These are phyloP conservation scores for Columba livia DNA, from an alignment of 2,113 vertebrate species.

Conservation along the genomic window DNA sequence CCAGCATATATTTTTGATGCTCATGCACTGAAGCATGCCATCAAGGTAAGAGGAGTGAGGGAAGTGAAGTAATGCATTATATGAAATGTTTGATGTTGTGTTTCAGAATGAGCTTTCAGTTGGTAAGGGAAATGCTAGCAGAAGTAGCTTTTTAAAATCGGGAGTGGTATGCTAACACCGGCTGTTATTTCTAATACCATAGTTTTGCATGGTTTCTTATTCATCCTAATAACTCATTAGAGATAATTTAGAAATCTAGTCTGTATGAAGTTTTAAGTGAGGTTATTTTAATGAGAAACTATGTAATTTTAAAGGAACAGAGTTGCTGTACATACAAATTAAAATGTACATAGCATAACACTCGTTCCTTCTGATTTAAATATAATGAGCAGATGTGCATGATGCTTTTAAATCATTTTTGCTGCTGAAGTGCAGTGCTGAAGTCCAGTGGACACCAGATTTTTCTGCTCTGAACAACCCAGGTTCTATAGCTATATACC, in stretches of 20 bases:
- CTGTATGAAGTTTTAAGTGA: neutral
- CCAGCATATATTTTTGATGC: slow-evolving; percentile 83
- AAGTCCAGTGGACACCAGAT: neutral
- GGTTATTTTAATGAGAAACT: neutral
- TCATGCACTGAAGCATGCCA: slow-evolving; percentile 85
- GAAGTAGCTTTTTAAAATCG: neutral
- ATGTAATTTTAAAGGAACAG: neutral
- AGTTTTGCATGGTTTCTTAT: neutral
- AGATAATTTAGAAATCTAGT: neutral
- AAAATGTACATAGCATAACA: neutral
- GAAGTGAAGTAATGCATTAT: neutral
- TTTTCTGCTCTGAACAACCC: neutral
- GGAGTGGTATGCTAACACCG: neutral
- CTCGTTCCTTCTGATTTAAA: neutral
- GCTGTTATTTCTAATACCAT: neutral
- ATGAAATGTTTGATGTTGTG: neutral
- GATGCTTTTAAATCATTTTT: neutral
- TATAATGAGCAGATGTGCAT: neutral
- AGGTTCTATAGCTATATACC: neutral
- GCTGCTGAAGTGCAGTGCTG: neutral
- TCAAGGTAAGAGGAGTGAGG: slow-evolving; percentile 83
- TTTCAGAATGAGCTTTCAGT: neutral
- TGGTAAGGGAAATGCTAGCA: neutral
- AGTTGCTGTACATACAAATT: neutral
- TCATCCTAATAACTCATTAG: neutral